Conservation (phyloP, 2,797 vertebrate genomes). For the Gadopsis bispinosus region DNA sequence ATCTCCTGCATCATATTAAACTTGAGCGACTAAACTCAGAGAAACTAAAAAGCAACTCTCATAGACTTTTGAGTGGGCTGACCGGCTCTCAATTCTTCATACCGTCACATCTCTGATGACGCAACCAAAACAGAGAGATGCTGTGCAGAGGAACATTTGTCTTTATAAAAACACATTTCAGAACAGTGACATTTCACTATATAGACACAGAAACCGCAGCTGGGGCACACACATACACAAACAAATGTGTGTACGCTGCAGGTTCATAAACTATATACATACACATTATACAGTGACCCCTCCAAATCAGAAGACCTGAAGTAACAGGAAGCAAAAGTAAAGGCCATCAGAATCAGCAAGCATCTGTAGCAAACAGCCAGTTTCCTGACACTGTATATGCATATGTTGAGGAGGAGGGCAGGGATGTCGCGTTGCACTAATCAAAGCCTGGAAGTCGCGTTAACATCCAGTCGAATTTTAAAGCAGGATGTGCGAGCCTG, state of each 20-base stretch:
- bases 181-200: slow-evolving; percentile 29
- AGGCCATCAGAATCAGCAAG: background rate
- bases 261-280: background rate
- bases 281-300: background rate
- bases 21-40: slow-evolving; percentile 35
- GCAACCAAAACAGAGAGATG: slow-evolving; percentile 27
- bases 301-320: background rate
- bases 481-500: background rate
- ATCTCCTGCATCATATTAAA: background rate
- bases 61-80: slow-evolving; percentile 24
- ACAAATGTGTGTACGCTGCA: background rate
- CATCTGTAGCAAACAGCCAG: background rate
- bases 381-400: background rate
- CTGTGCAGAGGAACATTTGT: slow-evolving; percentile 9
- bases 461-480: background rate
- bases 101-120: slow-evolving; percentile 28
- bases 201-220: slow-evolving; percentile 22
- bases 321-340: background rate
- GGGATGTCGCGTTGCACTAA: background rate
- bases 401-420: background rate
- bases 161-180: slow-evolving; percentile 42
- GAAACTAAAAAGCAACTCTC: slow-evolving; percentile 30
- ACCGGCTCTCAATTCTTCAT: slow-evolving; percentile 34
- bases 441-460: background rate
- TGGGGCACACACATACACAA: background rate